Evolutionary conservation across 2,888 invertebrate species (phyloP), one percentile per base, ranked within the genome.

Genomic region (Marasmarcha lunaedactyla): DNA sequence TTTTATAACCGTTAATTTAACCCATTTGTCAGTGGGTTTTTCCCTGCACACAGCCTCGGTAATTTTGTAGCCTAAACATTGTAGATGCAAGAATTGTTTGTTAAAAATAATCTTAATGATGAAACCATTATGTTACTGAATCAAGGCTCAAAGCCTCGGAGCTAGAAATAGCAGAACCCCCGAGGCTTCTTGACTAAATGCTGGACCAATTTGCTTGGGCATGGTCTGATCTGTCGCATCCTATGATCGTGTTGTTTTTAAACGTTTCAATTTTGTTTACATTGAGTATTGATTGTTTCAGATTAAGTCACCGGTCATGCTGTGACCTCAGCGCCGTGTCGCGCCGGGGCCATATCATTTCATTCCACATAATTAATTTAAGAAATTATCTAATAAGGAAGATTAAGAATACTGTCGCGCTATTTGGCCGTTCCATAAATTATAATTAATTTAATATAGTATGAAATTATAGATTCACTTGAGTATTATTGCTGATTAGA

Each of bases 311-410:
- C 71, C 78, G 78, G 76, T 70, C 67, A 74, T 68, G 78, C 30
- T 66, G 68, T 63, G 71, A 60, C 69, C 70, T 61, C 67, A 51
- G 68, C 66, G 64, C 61, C 44, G 61, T 67, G 64, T 68, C 63
- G 70, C 73, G 74, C 71, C 51, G 72, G 73, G 74, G 77, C 66
- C 71, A 67, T 70, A 66, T 76, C 77, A 71, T 79, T 84, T 74
- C 84, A 84, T 84, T 84, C 81, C 84, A 84, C 79, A 71, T 66
- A 65, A 59, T 66, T 79, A 78, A 77, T 73, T 70, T 81, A 81
- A 79, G 79, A 63, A 73, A 54, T 69, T 73, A 71, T 72, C 71
- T 76, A 69, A 69, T 76, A 74, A 74, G 72, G 14, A 76, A 70
- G 68, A 42, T 65, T 74, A 77, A 73, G 71, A 63, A 70, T 70